Evolutionary conservation across 2,113 vertebrate species (phyloP).

Genomic region (Panthera tigris): DNA sequence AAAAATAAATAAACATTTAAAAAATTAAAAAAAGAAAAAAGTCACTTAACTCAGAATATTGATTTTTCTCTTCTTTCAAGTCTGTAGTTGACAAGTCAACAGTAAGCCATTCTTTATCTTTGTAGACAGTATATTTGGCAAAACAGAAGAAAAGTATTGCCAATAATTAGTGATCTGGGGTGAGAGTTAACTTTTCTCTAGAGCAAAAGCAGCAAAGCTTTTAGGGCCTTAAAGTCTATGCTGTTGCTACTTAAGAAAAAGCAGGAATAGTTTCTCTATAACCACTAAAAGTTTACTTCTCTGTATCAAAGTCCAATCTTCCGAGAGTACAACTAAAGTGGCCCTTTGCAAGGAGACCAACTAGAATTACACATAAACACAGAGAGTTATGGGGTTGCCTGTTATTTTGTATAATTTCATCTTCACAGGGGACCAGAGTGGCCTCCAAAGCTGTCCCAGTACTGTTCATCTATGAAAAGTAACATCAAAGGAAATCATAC

Average conservation of each 20-base stretch:
- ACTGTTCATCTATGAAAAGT: background rate
- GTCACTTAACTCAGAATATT: background rate
- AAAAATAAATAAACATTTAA: no score
- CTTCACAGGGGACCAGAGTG: background rate
- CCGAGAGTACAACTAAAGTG: conserved; percentile 5
- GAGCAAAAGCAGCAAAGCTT: background rate
- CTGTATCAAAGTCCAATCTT: background rate
- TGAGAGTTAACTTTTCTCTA: background rate
- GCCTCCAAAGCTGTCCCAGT: background rate
- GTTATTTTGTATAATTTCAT: conserved; percentile 57
- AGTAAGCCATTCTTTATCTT: background rate
- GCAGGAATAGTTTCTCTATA: background rate
- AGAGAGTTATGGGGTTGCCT: background rate
- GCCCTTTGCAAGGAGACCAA: conserved; percentile 27
- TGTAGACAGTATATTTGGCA: background rate
- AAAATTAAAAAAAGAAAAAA: background rate
- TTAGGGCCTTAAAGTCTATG: background rate
- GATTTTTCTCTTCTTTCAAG: background rate
- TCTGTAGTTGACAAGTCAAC: background rate
- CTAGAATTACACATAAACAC: conserved; percentile 2
- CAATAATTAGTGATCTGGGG: background rate
- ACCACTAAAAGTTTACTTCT: background rate
- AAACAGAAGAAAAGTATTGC: conserved; percentile 3
- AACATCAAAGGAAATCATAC: background rate
- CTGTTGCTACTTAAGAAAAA: background rate